These are phyloP conservation scores for Tragelaphus eurycerus DNA, from an alignment of 2,797 vertebrate species.

Conservation along the genomic window DNA sequence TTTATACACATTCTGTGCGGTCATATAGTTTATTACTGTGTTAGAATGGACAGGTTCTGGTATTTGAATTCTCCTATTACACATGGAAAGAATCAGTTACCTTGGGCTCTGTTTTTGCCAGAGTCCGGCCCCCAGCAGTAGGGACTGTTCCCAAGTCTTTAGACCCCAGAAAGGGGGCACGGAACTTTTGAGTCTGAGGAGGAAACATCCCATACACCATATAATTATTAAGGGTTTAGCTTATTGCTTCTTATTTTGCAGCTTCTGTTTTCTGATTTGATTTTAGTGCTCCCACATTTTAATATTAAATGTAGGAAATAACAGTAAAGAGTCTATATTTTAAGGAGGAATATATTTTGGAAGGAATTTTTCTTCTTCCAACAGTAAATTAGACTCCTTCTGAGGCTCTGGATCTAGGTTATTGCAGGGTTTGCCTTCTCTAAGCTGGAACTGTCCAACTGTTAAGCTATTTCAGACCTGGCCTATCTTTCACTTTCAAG, in stretches of 20 bases:
- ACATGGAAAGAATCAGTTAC: accelerated
- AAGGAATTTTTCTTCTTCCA: background rate
- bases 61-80: background rate
- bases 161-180: background rate
- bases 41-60: too few relatives aligned
- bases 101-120: background rate
- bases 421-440: background rate
- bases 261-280: background rate
- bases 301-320: background rate
- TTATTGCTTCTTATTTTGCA: background rate
- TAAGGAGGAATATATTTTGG: background rate
- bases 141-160: background rate
- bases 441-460: background rate
- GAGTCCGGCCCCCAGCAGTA: background rate
- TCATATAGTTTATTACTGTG: background rate
- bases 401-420: background rate
- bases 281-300: background rate
- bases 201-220: background rate
- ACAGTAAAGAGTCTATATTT: background rate
- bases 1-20: background rate
- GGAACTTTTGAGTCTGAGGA: background rate
- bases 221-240: background rate
- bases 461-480: conserved; percentile 6
- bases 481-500: background rate
- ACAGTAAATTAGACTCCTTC: background rate